Conservation (phyloP, 2,113 vertebrate genomes). For the Nannospalax galili region DNA sequence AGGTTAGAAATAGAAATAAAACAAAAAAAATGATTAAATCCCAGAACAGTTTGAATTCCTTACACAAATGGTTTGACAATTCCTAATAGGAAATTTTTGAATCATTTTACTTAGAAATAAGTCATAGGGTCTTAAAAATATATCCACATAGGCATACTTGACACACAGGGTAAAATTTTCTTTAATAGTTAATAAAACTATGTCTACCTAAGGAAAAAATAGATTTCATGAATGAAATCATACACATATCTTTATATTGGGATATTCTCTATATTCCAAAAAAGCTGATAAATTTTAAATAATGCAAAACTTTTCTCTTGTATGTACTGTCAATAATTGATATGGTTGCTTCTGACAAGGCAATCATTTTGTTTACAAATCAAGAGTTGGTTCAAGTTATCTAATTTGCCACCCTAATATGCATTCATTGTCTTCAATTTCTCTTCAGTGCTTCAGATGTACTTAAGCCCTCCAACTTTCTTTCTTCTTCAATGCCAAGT, state of each 20-base stretch:
- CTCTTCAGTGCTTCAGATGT: not conserved
- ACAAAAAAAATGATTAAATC: not conserved
- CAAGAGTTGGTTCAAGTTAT: not conserved
- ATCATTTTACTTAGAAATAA: no score
- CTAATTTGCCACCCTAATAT: not conserved
- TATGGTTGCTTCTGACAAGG: not conserved
- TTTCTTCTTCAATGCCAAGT: not conserved
- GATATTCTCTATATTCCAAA: not conserved
- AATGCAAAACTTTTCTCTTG: not conserved
- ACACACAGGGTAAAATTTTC: no score
- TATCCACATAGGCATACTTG: no score
- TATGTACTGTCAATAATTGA: not conserved
- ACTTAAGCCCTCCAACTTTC: not conserved
- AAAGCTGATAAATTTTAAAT: not conserved
- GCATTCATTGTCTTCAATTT: not conserved
- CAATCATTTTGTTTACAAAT: slow-evolving; percentile 28
- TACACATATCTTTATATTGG: no score
- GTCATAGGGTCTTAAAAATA: no score
- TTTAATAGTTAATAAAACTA: no score
- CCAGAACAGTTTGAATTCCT: no score
- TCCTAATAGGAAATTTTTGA: no score
- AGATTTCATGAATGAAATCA: not conserved
- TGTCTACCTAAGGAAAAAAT: not conserved
- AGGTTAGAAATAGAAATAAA: not conserved
- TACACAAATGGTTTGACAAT: no score